These are phyloP conservation scores for Myrmecobius fasciatus DNA, from an alignment of 2,113 vertebrate genomes.

Conservation along the genomic window DNA sequence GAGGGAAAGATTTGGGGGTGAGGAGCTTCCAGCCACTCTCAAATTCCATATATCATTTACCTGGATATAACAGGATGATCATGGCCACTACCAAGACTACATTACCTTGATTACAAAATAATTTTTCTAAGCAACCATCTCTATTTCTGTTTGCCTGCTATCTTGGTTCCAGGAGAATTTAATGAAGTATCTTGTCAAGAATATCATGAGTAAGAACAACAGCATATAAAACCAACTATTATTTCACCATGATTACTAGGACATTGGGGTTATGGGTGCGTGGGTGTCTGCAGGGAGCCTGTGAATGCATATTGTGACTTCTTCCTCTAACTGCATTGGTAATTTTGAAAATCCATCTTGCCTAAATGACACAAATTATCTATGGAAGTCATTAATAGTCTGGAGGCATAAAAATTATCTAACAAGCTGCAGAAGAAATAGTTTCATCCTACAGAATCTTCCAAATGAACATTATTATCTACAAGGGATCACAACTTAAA, in stretches of 20 bases:
- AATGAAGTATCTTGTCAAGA: not conserved
- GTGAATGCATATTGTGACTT: not conserved
- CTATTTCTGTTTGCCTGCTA: not conserved
- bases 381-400: not conserved
- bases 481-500: not conserved
- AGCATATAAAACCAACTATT: not conserved
- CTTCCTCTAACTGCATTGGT: not conserved
- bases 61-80: not conserved
- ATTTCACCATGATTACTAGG: conserved; percentile 6
- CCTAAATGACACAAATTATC: not conserved
- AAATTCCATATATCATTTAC: not conserved
- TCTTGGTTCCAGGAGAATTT: not conserved
- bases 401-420: not conserved
- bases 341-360: conserved; percentile 16
- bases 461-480: not conserved
- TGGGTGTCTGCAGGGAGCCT: not conserved
- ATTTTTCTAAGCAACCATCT: not conserved
- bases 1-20: not conserved
- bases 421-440: not conserved
- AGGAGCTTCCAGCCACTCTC: not conserved
- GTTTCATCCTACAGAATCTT: not conserved
- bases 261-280: not conserved
- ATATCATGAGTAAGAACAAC: not conserved
- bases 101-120: not conserved
- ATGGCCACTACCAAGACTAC: not conserved